Evolutionary conservation across 2,113 vertebrate genomes (phyloP).

Genomic region (Synodontis membranacea): DNA sequence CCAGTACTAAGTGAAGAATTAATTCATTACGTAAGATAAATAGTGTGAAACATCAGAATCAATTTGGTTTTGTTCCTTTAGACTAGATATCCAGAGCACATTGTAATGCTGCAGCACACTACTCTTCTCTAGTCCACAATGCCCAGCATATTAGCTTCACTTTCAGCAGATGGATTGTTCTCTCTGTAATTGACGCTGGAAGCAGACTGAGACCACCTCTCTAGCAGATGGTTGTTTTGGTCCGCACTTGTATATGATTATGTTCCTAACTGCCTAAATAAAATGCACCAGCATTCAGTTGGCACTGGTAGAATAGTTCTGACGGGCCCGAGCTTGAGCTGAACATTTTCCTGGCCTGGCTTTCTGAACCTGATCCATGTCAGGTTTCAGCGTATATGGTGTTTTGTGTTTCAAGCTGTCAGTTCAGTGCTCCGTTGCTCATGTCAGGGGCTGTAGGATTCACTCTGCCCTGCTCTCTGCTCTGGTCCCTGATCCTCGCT

Average conservation of each 20-base stretch:
- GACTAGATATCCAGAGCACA: background rate
- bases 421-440: background rate
- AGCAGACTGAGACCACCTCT: background rate
- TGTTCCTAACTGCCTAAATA: conserved; percentile 1
- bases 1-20: background rate
- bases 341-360: background rate
- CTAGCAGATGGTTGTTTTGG: background rate
- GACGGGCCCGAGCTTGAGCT: background rate
- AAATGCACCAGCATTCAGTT: background rate
- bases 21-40: background rate
- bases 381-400: background rate
- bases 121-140: background rate
- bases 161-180: background rate
- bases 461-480: background rate
- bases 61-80: background rate
- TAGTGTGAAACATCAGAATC: background rate
- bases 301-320: background rate
- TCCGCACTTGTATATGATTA: background rate
- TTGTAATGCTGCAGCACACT: background rate
- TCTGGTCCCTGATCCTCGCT: background rate
- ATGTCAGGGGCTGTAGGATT: background rate
- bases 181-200: background rate
- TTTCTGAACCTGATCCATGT: background rate
- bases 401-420: conserved; percentile 1
- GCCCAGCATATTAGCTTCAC: background rate